A percentile compares a stretch with the other conserved stretches of the same genome.
Conservation (phyloP, 1,140 invertebrate genomes). For the Sinella curviseta region DNA sequence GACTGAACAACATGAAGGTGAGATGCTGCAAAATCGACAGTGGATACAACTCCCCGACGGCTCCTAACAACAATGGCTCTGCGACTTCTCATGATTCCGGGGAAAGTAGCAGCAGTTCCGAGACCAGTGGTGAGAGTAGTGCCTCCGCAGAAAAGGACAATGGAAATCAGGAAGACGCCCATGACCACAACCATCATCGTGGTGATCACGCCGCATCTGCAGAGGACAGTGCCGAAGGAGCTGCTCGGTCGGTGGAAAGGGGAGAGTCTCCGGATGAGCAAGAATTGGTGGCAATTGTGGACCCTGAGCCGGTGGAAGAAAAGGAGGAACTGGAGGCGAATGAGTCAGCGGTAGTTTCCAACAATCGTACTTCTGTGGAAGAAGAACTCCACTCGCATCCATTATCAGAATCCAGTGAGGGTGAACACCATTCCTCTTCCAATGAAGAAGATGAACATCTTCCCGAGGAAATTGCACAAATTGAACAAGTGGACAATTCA, state of each 20-base stretch:
- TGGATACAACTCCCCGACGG: neutral
- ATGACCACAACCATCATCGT: neutral
- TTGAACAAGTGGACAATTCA: conserved; percentile 13
- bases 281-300: neutral
- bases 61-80: neutral
- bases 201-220: neutral
- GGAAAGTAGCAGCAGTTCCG: neutral
- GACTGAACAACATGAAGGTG: conserved; percentile 33
- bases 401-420: neutral
- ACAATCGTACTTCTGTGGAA: too few relatives aligned
- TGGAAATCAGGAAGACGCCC: neutral
- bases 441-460: neutral
- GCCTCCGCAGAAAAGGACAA: neutral
- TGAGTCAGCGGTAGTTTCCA: too few relatives aligned
- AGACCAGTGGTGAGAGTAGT: neutral
- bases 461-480: neutral
- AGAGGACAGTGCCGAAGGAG: neutral
- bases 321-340: neutral
- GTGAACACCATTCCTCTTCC: neutral
- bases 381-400: too few relatives aligned
- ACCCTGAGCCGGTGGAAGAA: neutral
- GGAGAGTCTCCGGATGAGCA: too few relatives aligned
- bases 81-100: neutral
- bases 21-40: neutral
- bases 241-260: too few relatives aligned